Conservation (phyloP, 2,113 vertebrate genomes). For the Callospermophilus lateralis region DNA sequence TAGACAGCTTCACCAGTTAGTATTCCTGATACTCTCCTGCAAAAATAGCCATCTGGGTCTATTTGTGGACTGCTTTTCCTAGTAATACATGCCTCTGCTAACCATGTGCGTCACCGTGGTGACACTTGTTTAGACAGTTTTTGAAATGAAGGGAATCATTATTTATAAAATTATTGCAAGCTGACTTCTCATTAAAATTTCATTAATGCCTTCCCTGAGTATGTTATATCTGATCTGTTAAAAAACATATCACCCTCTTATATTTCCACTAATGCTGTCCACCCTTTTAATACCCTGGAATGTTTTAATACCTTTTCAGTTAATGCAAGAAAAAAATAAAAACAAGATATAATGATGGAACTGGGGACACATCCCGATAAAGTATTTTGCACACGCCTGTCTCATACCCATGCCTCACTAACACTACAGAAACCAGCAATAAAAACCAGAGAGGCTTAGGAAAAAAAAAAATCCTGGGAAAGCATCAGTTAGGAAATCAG, state of each 20-base stretch:
- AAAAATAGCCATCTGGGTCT: neutral
- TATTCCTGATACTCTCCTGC: neutral
- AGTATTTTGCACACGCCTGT: neutral
- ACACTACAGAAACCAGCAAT: constrained; percentile 51
- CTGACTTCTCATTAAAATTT: constrained; percentile 83
- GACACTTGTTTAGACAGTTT: constrained; percentile 54
- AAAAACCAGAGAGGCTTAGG: neutral
- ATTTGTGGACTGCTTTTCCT: neutral
- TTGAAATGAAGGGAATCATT: constrained; percentile 71
- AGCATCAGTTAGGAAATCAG: neutral
- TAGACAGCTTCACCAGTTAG: neutral
- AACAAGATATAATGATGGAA: neutral
- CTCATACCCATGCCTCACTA: neutral
- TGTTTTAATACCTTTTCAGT: constrained; percentile 53
- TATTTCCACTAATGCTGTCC: constrained; percentile 78
- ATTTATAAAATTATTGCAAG: constrained; percentile 80
- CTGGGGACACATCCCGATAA: constrained; percentile 46
- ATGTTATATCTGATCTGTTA: constrained; percentile 71
- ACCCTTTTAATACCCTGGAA: constrained; percentile 73
- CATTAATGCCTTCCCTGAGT: constrained; percentile 69
- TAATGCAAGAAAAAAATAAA: neutral
- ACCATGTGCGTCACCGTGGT: neutral
- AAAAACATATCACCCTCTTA: constrained; percentile 72
- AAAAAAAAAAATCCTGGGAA: neutral
- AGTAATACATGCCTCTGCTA: neutral